Percentiles rank a stretch among this genome's conserved stretches.
These are phyloP conservation scores for Silurus lanzhouensis DNA, from an alignment of 2,797 vertebrate genomes.

Conservation along the genomic window DNA sequence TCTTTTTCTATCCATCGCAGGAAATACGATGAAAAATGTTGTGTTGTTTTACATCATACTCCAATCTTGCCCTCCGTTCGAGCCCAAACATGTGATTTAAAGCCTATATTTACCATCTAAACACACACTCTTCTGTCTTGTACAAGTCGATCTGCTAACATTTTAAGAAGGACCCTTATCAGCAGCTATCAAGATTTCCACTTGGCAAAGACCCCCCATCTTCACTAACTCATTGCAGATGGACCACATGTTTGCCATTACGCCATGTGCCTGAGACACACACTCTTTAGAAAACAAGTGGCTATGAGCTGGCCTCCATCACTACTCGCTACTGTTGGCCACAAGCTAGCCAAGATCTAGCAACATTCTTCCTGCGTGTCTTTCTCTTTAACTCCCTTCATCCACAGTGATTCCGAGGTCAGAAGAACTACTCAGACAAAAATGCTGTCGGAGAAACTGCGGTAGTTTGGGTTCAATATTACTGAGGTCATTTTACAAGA, in stretches of 20 bases:
- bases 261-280: slow-evolving; percentile 58
- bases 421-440: slow-evolving; percentile 59
- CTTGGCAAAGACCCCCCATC: slow-evolving; percentile 58
- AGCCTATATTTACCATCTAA: slow-evolving; percentile 4
- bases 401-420: slow-evolving; percentile 67
- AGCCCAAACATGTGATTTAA: neutral
- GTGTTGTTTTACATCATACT: neutral
- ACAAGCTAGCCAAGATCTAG: slow-evolving; percentile 32
- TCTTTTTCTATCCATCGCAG: neutral
- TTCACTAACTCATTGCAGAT: slow-evolving; percentile 60
- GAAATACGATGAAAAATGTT: neutral
- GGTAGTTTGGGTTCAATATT: neutral
- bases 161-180: slow-evolving; percentile 56
- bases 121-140: slow-evolving; percentile 16
- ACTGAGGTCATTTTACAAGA: too few species aligned
- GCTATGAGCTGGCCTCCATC: slow-evolving; percentile 60
- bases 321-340: slow-evolving; percentile 56
- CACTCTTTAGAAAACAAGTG: slow-evolving; percentile 57
- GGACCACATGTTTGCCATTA: slow-evolving; percentile 75
- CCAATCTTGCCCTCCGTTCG: neutral
- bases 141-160: slow-evolving; percentile 55
- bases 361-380: slow-evolving; percentile 12
- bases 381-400: slow-evolving; percentile 59
- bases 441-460: too few species aligned
- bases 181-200: slow-evolving; percentile 61